Base-by-base conservation (phyloP, 2,113 vertebrate species). In the Condylura cristata region DNA sequence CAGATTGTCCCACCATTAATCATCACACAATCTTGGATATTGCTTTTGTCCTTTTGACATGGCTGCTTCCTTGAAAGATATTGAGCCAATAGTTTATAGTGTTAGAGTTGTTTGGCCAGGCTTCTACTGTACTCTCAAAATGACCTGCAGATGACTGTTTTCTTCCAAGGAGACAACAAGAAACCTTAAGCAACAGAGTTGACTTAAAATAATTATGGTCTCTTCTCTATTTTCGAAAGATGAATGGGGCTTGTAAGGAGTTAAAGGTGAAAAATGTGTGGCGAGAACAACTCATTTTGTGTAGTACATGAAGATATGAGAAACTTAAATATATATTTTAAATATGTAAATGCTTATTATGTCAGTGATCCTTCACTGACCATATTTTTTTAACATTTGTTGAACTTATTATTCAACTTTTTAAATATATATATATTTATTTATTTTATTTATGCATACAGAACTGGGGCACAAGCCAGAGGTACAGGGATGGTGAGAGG, bases 71-170 rank as follows among this genome's bases (percentile, higher is more conserved):
- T 28, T 83, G 37, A 75, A 89, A 91, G 41, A 74, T 82, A 88
- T 39, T 68, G 75, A 94, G 60, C 26, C 48, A 89, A 71, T 60
- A 48, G 48, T 56, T 96, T 70, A 93, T 41, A 74, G 58, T 12
- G 75, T 70, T 91, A 78, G 81, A 65, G 81, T 86, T 13, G 10
- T 66, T 86, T 90, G 22, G 16, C 17, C 39, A 34, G 22, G 68
- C 91, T 58, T 83, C 48, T 26, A 16, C 75, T 95, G 94, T 26
- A 53, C n/a, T 91, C 13, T 44, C 85, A 37, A 92, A 92, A 89
- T 96, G 71, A 70, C 26, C 61, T 94, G 22, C 18, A 68, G 79
- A 63, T 84, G 63, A 68, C 28, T 82, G 37, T 6, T 48, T 95
- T 86, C 71, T 83, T 75, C n/a, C 24, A 68, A 80, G 51, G 28